Base-by-base conservation (phyloP, 2,113 vertebrate genomes). In the Bubalus kerabau region DNA sequence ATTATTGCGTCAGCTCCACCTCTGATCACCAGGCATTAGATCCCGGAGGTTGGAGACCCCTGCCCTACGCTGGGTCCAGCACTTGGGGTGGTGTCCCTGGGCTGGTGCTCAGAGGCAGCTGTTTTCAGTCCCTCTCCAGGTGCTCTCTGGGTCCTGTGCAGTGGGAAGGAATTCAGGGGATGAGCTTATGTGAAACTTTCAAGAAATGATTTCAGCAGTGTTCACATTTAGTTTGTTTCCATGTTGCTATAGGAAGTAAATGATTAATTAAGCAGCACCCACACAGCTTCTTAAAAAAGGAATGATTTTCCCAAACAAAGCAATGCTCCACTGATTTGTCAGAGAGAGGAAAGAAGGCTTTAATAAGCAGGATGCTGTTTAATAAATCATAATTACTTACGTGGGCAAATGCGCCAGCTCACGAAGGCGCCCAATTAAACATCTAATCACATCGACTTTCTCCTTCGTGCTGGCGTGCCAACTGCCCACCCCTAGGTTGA, bases 221-320 rank as follows among this genome's bases (percentile, higher is more conserved):
- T 7, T 80, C n/a, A 3, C 30, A 2, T 23, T 40, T 5, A 26
- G 10, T 36, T n/a, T 85, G 78, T 90, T 84, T 94, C 97, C 54
- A 26, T 62, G 87, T 88, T 95, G 91, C 80, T 30, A 1, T 19
- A 76, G 87, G 84, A 92, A 94, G 92, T 93, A 87, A 81, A 54
- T 76, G 97, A 92, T 94, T 80, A 96, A 96, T 96, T 97, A 91
- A 86, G 94, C 0, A 0, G 59, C 94, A 48, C 90, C 94, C 94
- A 96, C 90, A n/a, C 87, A 60, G 78, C 26, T 43, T 92, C 28
- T 64, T 40, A 80, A 59, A 81, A 71, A 80, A 71, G 17, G 78
- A 80, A 71, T 62, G 78, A 71, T 96, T 96, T 97, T 95, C 86
- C 83, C 84, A 93, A 93, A 83, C 56, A 92, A 54, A 87, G 94